phyloP scores from a whole-genome alignment of 2,888 invertebrate genomes.

The Celastrina argiolus region DNA sequence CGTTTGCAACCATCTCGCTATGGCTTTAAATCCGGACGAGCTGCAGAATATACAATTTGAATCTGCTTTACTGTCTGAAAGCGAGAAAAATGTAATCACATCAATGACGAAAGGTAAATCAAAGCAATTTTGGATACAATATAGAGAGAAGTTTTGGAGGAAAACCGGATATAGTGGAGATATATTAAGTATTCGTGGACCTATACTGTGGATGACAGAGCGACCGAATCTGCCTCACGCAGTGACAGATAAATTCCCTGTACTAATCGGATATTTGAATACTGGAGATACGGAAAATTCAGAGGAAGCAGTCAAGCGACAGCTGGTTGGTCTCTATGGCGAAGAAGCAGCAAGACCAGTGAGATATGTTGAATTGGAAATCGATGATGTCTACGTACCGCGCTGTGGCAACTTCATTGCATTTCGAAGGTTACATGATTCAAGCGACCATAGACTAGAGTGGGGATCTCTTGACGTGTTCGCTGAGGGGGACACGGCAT shows the following conservation, averaged over 20 bases:
- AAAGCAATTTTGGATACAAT: slow-evolving; percentile 58
- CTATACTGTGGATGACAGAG: slow-evolving; percentile 70
- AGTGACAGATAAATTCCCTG: slow-evolving; percentile 47
- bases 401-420: slow-evolving; percentile 62
- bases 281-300: slow-evolving; percentile 41
- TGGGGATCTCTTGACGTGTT: slow-evolving; percentile 69
- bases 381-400: slow-evolving; percentile 59
- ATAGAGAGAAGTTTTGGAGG: slow-evolving; percentile 60
- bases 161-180: slow-evolving; percentile 63
- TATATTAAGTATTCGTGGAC: slow-evolving; percentile 63
- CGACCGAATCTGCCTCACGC: slow-evolving; percentile 52
- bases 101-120: slow-evolving; percentile 49
- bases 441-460: slow-evolving; percentile 46
- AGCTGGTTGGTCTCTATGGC: slow-evolving; percentile 60
- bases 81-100: slow-evolving; percentile 39
- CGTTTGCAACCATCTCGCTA: slow-evolving; percentile 60
- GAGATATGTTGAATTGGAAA: slow-evolving; percentile 51
- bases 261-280: slow-evolving; percentile 56
- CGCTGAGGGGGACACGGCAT: slow-evolving; percentile 62
- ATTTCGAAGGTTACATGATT: slow-evolving; percentile 40
- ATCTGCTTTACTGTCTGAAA: slow-evolving; percentile 46
- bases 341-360: slow-evolving; percentile 50
- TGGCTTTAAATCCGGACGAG: slow-evolving; percentile 66
- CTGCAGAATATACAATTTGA: slow-evolving; percentile 55
- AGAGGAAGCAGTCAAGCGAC: slow-evolving; percentile 52